Percentiles rank a stretch among this genome's conserved stretches.
phyloP scores from a whole-genome alignment of 2,888 invertebrate species.

The Lamellibrachia satsuma region DNA sequence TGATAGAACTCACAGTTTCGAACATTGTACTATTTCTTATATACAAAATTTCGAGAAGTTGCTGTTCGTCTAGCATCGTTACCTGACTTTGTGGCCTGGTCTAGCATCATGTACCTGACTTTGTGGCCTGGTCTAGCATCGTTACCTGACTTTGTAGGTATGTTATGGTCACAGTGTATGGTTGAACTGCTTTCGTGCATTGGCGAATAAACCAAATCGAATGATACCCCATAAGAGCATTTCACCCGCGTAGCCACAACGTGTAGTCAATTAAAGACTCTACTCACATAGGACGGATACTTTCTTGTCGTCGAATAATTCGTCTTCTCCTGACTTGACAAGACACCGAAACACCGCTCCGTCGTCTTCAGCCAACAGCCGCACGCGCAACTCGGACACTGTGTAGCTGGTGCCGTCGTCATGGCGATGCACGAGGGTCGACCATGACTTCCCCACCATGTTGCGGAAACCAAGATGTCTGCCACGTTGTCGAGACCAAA shows the following conservation, averaged over 20 bases:
- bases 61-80: too few relatives aligned
- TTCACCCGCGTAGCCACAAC: not conserved
- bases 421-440: not conserved
- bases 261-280: not conserved
- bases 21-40: too few relatives aligned
- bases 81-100: too few relatives aligned
- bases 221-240: too few relatives aligned
- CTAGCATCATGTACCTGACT: too few relatives aligned
- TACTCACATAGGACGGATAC: slow-evolving; percentile 29
- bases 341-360: slow-evolving; percentile 27
- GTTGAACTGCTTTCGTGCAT: too few relatives aligned
- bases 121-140: too few relatives aligned
- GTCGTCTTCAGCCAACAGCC: slow-evolving; percentile 28
- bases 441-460: not conserved
- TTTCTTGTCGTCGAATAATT: slow-evolving; percentile 18
- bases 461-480: slow-evolving; percentile 21
- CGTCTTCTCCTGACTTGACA: slow-evolving; percentile 12
- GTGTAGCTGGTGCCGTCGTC: slow-evolving; percentile 28
- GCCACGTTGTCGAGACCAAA: slow-evolving; percentile 24
- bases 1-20: too few relatives aligned
- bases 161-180: too few relatives aligned
- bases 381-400: slow-evolving; percentile 23
- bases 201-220: too few relatives aligned
- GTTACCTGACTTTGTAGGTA: too few relatives aligned
- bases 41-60: too few relatives aligned